Evolutionary conservation across 1,140 invertebrate species (phyloP).

Genomic region (Artemia franciscana): DNA sequence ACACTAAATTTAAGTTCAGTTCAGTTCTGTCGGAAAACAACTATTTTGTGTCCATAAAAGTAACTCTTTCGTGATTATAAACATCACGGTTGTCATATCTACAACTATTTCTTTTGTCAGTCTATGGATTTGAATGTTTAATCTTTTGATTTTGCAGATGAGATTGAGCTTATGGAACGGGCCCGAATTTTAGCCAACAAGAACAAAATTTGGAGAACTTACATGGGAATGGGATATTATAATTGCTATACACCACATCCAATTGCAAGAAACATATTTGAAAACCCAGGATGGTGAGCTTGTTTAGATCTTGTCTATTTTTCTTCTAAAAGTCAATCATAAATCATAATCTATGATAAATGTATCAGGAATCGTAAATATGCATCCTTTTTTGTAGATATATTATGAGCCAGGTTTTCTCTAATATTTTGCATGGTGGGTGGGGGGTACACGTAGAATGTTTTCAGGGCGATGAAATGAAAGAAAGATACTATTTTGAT

Average conservation of each 20-base stretch:
- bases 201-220: conserved; percentile 83
- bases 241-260: conserved; percentile 86
- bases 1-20: background rate
- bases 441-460: no score
- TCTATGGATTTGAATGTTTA: background rate
- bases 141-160: conserved; percentile 31
- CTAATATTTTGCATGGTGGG: no score
- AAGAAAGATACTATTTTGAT: no score
- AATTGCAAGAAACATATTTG: conserved; percentile 90
- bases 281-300: conserved; percentile 94
- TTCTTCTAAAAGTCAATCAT: background rate
- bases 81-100: background rate
- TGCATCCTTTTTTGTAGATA: background rate
- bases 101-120: background rate
- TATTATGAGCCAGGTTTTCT: no score
- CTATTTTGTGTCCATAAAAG: background rate
- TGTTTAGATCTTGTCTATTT: no score
- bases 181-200: conserved; percentile 53
- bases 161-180: conserved; percentile 60
- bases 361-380: background rate
- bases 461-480: no score
- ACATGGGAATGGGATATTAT: conserved; percentile 96
- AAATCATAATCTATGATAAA: no score
- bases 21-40: background rate
- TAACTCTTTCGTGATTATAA: conserved; percentile 2